Evolutionary conservation across 2,888 invertebrate species (phyloP).

Genomic region (Xanthia icteritia): DNA sequence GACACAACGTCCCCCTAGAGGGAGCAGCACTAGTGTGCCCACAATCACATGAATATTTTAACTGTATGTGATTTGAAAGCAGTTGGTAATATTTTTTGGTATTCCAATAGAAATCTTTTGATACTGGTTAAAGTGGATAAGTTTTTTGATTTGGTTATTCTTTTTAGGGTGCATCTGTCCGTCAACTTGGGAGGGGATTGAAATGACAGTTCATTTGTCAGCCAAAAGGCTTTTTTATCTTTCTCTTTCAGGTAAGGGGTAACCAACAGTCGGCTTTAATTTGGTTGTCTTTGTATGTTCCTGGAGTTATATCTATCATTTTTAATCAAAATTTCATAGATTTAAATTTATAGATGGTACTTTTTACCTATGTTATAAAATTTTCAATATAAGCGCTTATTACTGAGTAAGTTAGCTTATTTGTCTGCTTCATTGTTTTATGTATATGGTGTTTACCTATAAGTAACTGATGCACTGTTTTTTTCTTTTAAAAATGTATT

Average conservation of each 20-base stretch:
- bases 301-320: background rate
- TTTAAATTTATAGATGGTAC: no score
- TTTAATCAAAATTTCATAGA: no score
- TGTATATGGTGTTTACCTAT: no score
- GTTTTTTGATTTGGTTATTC: constrained; percentile 5
- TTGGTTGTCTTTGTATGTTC: background rate
- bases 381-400: no score
- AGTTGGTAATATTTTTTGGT: constrained; percentile 38
- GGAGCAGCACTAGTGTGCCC: constrained; percentile 68
- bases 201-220: background rate
- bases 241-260: background rate
- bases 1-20: constrained; percentile 68
- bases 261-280: background rate
- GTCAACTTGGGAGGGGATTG: background rate
- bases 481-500: no score
- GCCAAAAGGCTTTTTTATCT: background rate
- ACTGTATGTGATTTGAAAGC: constrained; percentile 42
- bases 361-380: no score
- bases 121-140: background rate
- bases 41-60: constrained; percentile 58
- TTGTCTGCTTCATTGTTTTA: no score
- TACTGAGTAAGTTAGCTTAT: no score
- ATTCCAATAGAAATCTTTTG: constrained; percentile 22
- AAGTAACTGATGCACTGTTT: no score
- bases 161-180: background rate